Evolutionary conservation across 2,113 vertebrate species (phyloP), one percentile per base, ranked within the genome.

Genomic region (Dascyllus trimaculatus): DNA sequence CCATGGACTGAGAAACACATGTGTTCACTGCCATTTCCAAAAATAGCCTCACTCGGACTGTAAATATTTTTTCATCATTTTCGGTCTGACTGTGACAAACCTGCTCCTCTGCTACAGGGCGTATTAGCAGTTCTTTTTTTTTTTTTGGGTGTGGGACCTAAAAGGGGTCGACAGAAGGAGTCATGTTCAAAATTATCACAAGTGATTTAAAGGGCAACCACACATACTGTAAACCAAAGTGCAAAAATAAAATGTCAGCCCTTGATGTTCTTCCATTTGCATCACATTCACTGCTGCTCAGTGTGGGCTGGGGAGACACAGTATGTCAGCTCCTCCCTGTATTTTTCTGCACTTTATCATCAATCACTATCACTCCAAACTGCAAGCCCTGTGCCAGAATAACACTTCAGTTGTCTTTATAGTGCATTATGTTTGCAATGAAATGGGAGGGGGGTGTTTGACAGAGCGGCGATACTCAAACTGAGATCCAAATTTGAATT

Each of bases 171-270:
- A 76, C 80, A 25, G 24, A 84, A 61, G 60, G 38, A 86, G 68
- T 71, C 77, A 45, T 58, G 66, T 74, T 81, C 75, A 66, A 78
- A 81, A 81, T 80, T 38, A 88, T 82, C 75, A 59, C 67, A 63
- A 78, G 75, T 82, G 76, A 91, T 85, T 82, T 66, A 88, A 91
- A 85, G 74, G 81, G 68, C 82, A 89, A 60, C 56, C 71, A 29
- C 78, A 80, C 53, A 40, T 79, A 69, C 78, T 80, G 73, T 84
- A 82, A 88, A 85, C 80, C 72, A 84, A 75, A 82, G 90, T 84
- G 82, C 72, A 86, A 62, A 78, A 85, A 71, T 79, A 86, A 54
- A 88, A 86, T 89, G 90, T 88, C 87, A 88, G 51, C 62, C 63
- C 40, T 88, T 80, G 64, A 60, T 70, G 43, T 88, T 75, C 74